phyloP scores from a whole-genome alignment of 2,797 vertebrate species.

The Steatocranus sp. region DNA sequence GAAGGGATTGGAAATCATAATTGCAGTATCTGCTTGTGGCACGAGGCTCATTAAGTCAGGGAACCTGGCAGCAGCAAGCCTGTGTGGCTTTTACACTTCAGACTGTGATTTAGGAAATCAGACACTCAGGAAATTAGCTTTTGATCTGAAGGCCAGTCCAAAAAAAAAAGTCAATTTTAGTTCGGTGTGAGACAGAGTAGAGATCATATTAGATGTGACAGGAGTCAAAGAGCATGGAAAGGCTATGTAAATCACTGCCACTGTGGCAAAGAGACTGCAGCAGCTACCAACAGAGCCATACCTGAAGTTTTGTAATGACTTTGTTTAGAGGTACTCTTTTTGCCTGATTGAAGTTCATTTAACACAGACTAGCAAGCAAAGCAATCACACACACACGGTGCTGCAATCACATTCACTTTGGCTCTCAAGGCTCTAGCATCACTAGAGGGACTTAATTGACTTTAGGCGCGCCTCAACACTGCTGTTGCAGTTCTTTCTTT shows the following conservation, averaged over 20 bases:
- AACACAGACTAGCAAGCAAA: background rate
- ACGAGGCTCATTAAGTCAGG: background rate
- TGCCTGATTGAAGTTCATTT: background rate
- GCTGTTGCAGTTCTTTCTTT: background rate
- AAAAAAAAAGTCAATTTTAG: background rate
- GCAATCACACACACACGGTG: background rate
- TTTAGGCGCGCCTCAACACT: background rate
- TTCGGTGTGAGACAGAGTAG: background rate
- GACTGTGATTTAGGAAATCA: background rate
- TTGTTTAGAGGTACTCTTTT: background rate
- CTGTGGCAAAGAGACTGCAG: background rate
- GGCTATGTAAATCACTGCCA: background rate
- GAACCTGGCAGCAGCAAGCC: constrained; percentile 1
- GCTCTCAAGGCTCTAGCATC: background rate
- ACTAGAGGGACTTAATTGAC: background rate
- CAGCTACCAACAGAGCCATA: background rate
- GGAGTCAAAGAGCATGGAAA: background rate
- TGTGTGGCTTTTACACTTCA: background rate
- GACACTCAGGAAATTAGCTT: constrained; percentile 1
- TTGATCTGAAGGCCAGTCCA: constrained; percentile 1
- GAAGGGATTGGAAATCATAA: constrained; percentile 8
- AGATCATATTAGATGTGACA: background rate
- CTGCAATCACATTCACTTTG: background rate
- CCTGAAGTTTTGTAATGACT: background rate
- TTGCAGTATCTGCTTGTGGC: constrained; percentile 6